These are phyloP conservation scores for Aphaenogaster floridana DNA, from an alignment of 1,140 invertebrate genomes.

Conservation along the genomic window DNA sequence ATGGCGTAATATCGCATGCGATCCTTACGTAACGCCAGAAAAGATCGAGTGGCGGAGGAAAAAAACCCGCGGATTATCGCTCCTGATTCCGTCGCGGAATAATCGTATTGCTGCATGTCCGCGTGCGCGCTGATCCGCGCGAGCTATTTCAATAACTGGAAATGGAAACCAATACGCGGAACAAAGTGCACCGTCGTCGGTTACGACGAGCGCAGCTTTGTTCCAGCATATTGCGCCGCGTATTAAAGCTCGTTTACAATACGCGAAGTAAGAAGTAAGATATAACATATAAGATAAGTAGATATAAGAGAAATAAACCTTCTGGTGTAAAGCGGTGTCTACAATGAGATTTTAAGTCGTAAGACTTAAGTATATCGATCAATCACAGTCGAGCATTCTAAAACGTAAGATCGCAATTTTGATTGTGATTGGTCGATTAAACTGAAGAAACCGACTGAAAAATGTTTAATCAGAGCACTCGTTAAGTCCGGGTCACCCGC, in stretches of 20 bases:
- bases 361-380: too few species aligned
- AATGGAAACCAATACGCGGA: conserved; percentile 26
- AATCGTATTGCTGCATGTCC: conserved; percentile 14
- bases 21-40: conserved; percentile 41
- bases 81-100: conserved; percentile 40
- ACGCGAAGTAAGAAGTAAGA: too few species aligned
- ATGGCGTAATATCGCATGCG: conserved; percentile 41
- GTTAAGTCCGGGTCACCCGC: too few species aligned
- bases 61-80: conserved; percentile 28
- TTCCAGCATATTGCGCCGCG: background rate
- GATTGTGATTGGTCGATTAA: too few species aligned
- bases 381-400: too few species aligned
- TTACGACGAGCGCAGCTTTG: background rate
- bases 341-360: too few species aligned
- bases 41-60: conserved; percentile 7
- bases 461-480: too few species aligned
- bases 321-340: too few species aligned
- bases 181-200: background rate
- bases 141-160: conserved; percentile 30
- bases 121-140: background rate
- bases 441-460: too few species aligned
- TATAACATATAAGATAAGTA: too few species aligned
- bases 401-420: too few species aligned
- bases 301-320: too few species aligned
- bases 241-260: background rate